Base-by-base conservation (phyloP, 2,797 vertebrate species). In the Lepus oiostolus region DNA sequence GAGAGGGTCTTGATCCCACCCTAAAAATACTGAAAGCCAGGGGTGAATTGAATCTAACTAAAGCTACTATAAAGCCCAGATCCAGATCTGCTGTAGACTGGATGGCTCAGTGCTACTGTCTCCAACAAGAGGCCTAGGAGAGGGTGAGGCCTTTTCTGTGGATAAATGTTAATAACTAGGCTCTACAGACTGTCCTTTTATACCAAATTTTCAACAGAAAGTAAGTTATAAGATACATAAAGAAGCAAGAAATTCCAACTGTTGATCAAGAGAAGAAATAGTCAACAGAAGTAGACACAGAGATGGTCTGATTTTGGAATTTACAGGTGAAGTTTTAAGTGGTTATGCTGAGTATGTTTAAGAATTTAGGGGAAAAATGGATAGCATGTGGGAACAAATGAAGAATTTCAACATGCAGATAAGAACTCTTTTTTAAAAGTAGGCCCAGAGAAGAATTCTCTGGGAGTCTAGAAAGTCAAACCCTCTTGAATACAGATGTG, bases 391-490 rank as follows among this genome's bases (percentile, higher is more conserved):
- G 71, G 38, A 90, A 30, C 14, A 82, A 17, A 32, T 52, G 2
- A 30, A 11, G 22, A 30, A 72, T 91, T 96, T 75, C 76, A 88
- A 16, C 8, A 79, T 38, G 68, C 50, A 91, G 24, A 22, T 77
- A 42, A 47, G 2, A 92, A 30, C 4, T n/a, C 47, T 76, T 9
- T 76, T 72, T 85, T 86, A 63, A 6, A 71, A 50, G n/a, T 32
- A 54, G 28, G 30, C n/a, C 1, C 5, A 71, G 4, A 47, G 26
- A 75, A 81, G 3, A 17, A 38, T 85, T 21, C 10, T 11, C 5
- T 54, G 12, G 62, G n/a, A 84, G 24, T 81, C 81, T 86, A 32
- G 50, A 87, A 67, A 81, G 52, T 84, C 24, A n/a, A 21, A 63
- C 7, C 10, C 26, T 80, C 1, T 85, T 74, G 28, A 47, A 7